Conservation (phyloP, 2,888 invertebrate species). For the Sinopyrophorus schimmeli region DNA sequence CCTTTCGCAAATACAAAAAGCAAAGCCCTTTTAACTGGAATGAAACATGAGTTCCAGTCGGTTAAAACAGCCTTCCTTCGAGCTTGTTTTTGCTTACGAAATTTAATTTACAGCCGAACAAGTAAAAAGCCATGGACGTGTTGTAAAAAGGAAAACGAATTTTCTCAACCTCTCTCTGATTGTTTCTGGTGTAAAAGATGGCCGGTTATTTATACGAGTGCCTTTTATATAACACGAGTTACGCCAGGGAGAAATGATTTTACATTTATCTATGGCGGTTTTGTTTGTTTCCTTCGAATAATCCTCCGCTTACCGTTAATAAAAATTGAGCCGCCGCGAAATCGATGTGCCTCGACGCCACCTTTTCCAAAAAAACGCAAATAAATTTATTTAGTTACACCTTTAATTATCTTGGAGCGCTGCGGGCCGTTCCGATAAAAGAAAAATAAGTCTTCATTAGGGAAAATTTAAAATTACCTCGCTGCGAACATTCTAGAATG, state of each 20-base stretch:
- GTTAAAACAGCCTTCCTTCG: constrained; percentile 21
- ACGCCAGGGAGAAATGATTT: constrained; percentile 39
- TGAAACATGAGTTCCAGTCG: constrained; percentile 26
- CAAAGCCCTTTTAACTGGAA: constrained; percentile 16
- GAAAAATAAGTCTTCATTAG: too few species aligned
- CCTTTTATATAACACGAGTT: constrained; percentile 26
- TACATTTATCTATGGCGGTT: constrained; percentile 38
- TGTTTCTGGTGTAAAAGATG: constrained; percentile 33
- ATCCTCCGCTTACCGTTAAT: constrained; percentile 11
- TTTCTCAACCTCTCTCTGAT: constrained; percentile 32
- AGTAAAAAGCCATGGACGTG: constrained; percentile 30
- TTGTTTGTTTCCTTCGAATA: constrained; percentile 21
- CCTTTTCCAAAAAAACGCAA: too few species aligned
- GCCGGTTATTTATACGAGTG: constrained; percentile 23
- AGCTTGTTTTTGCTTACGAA: constrained; percentile 20
- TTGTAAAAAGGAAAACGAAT: constrained; percentile 31
- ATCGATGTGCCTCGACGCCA: too few species aligned
- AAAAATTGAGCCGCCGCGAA: too few species aligned
- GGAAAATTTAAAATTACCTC: constrained; percentile 21
- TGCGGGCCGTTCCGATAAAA: too few species aligned
- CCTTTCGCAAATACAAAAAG: constrained; percentile 20
- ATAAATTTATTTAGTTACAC: too few species aligned
- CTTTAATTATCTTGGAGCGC: too few species aligned
- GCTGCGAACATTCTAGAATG: constrained; percentile 20
- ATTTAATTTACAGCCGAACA: constrained; percentile 25